A percentile compares a stretch with the other conserved stretches of the same genome.
phyloP scores from a whole-genome alignment of 2,797 vertebrate species.

The Numenius phaeopus region DNA sequence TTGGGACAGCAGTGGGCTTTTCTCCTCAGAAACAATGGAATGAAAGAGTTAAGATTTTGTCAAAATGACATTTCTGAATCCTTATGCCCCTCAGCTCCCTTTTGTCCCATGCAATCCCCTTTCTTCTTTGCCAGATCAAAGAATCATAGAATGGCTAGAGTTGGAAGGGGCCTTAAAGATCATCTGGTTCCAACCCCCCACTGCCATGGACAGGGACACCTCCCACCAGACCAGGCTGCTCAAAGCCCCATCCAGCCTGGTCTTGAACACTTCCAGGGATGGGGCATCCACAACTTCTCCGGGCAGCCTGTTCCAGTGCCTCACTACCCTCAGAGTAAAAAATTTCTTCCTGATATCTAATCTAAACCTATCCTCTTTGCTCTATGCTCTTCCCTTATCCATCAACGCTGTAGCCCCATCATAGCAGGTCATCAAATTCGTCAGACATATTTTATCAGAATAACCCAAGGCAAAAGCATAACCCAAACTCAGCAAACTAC shows the following conservation, averaged over 20 bases:
- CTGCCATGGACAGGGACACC: background rate
- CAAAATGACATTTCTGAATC: background rate
- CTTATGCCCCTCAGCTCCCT: background rate
- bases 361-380: background rate
- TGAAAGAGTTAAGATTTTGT: background rate
- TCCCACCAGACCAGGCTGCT: background rate
- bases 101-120: background rate
- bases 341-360: background rate
- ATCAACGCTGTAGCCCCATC: background rate
- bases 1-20: background rate
- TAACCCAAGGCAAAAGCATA: background rate
- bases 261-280: background rate
- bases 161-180: background rate
- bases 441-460: background rate
- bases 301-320: background rate
- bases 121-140: background rate
- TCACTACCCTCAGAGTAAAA: background rate
- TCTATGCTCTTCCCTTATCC: background rate
- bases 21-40: background rate
- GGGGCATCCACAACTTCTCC: background rate
- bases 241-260: background rate
- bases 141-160: background rate
- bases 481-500: background rate
- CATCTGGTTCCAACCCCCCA: background rate
- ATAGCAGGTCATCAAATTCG: background rate